Conservation (phyloP, 2,113 vertebrate genomes). For the Dermatemys mawii region DNA sequence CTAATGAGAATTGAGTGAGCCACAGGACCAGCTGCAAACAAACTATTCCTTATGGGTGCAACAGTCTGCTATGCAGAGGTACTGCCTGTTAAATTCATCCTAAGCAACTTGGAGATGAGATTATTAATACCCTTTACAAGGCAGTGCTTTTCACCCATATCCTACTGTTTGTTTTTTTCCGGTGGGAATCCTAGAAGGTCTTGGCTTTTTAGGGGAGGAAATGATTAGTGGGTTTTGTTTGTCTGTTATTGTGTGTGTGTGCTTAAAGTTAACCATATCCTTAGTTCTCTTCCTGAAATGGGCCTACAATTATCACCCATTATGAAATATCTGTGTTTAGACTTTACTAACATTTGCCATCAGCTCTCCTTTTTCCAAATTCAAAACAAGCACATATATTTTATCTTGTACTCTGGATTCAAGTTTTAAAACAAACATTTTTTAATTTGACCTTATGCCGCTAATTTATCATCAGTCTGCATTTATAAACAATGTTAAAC, state of each 20-base stretch:
- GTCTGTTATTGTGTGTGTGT: not conserved
- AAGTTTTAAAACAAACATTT: constrained; percentile 19
- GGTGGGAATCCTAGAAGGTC: not conserved
- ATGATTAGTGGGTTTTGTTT: not conserved
- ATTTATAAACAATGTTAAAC: constrained; percentile 47
- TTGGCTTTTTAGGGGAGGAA: not conserved
- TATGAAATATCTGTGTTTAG: not conserved
- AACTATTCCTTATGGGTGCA: not conserved
- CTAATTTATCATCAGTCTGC: constrained; percentile 16
- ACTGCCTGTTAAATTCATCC: not conserved
- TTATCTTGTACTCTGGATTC: constrained; percentile 17
- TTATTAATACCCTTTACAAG: not conserved
- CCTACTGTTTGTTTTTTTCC: not conserved
- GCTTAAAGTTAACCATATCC: not conserved
- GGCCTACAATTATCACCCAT: not conserved
- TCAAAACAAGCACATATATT: not conserved
- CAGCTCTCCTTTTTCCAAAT: not conserved
- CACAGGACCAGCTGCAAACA: not conserved
- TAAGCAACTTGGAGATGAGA: not conserved
- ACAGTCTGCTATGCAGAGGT: not conserved
- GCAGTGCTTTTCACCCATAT: not conserved
- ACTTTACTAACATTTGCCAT: not conserved
- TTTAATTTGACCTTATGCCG: constrained; percentile 64
- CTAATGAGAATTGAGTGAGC: not conserved
- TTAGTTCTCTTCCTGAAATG: not conserved